phyloP scores from a whole-genome alignment of 2,888 invertebrate genomes.

The Nemotelus nigrinus region DNA sequence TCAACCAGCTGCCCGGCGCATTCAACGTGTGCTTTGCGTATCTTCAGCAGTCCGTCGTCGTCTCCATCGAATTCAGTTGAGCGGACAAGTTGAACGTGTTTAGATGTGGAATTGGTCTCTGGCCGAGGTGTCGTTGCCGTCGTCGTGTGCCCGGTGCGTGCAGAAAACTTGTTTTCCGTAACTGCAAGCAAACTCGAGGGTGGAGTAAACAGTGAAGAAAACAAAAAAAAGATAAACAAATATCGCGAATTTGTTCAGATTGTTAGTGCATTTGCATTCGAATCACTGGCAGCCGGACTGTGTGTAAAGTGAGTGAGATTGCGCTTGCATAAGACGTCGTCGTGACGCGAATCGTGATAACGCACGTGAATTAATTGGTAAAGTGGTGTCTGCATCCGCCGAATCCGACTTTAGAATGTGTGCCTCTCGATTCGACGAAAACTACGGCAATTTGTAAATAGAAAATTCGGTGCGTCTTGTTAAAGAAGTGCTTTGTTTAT shows the following conservation, averaged over 20 bases:
- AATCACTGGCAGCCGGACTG: not conserved
- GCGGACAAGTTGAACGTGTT: constrained; percentile 32
- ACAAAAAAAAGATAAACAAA: not conserved
- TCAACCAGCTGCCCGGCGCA: constrained; percentile 31
- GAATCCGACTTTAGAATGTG: too few relatives aligned
- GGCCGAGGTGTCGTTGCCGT: not conserved
- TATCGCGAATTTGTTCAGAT: not conserved
- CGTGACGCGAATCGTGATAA: not conserved
- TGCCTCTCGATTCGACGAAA: too few relatives aligned
- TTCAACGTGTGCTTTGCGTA: not conserved
- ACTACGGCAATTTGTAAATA: too few relatives aligned
- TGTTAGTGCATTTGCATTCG: not conserved
- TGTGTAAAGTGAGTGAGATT: too few relatives aligned
- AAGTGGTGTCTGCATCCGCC: too few relatives aligned
- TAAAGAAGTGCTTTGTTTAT: too few relatives aligned
- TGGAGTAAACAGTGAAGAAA: not conserved
- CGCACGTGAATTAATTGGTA: not conserved
- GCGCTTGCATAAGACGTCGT: constrained; percentile 27
- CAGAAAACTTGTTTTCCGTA: constrained; percentile 19
- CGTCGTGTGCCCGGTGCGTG: constrained; percentile 9
- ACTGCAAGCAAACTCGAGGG: constrained; percentile 23
- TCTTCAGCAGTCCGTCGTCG: not conserved
- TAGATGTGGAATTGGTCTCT: constrained; percentile 9
- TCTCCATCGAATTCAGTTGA: constrained; percentile 3
- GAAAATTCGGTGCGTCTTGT: too few relatives aligned